A percentile compares a stretch with the other conserved stretches of the same genome.
Conservation (phyloP, 1,140 invertebrate genomes). For the Portunus trituberculatus region DNA sequence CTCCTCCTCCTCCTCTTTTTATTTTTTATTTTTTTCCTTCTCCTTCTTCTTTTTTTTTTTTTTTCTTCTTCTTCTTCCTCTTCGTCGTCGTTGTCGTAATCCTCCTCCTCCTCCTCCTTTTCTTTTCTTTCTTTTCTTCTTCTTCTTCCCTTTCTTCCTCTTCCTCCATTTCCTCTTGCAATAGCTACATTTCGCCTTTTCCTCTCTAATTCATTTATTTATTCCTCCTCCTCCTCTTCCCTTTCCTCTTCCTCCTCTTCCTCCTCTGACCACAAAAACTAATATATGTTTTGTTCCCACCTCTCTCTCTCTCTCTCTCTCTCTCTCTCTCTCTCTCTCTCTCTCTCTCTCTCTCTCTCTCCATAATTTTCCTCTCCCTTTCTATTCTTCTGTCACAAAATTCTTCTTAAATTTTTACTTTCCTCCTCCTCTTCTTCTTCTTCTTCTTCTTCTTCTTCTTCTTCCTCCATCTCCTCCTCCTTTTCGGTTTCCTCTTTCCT, state of each 20-base stretch:
- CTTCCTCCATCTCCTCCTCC: too few species aligned
- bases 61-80: neutral
- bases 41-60: too few species aligned
- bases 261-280: neutral
- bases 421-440: too few species aligned
- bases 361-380: neutral
- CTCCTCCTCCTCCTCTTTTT: too few species aligned
- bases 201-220: neutral
- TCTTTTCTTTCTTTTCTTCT: too few species aligned
- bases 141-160: neutral
- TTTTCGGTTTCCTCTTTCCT: too few species aligned
- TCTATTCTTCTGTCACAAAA: neutral
- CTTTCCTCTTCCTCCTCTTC: neutral
- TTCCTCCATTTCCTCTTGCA: neutral
- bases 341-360: neutral
- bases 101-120: too few species aligned
- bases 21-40: too few species aligned
- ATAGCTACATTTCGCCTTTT: too few species aligned
- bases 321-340: neutral
- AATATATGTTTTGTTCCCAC: neutral
- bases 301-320: neutral
- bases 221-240: neutral
- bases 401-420: too few species aligned
- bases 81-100: too few species aligned
- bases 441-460: too few species aligned